Base-by-base conservation (phyloP, 2,113 vertebrate genomes). In the Scomber japonicus region DNA sequence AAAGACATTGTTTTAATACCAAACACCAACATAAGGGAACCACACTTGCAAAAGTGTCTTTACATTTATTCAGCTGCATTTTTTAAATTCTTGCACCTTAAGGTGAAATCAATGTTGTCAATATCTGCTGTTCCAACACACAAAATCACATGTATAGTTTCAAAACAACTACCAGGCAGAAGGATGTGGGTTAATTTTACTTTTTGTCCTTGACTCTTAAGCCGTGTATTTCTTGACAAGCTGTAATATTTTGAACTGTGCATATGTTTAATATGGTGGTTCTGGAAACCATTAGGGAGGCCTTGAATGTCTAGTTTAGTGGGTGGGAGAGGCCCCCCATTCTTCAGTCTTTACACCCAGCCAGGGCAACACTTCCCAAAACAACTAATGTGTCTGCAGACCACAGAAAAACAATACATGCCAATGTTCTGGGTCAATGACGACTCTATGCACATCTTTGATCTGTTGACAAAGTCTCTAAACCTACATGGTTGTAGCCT, bases 211-310 rank as follows among this genome's bases (percentile, higher is more conserved):
- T 51, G 50, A 51, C 31, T 71, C n/a, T 44, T 21, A 5, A 78
- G 30, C 6, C 16, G 14, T 27, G 54, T 30, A 55, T 40, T 71
- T 75, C 65, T 46, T 21, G 8, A 19, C 7, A 50, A 61, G 35
- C 2, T 19, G 61, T 24, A 40, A 59, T 60, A 49, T 68, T 67
- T 73, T 72, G 13, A 82, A 64, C 19, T 0, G 30, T 51, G 55
- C 71, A 71, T 27, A 30, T 56, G 44, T 40, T 63, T 69, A 17
- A 27, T 54, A 21, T 54, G 49, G 27, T 53, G 50, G 50, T 74
- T 83, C 69, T 88, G 63, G 71, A 78, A 88, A 21, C 71, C 49
- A 73, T 89, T 73, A 88, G n/a, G 30, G 62, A 66, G 69, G 60
- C 50, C 44, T 64, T 66, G 49, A 21, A 27, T 64, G 48, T 78